Evolutionary conservation across 2,113 vertebrate genomes (phyloP).

Genomic region (Hystrix brachyura): DNA sequence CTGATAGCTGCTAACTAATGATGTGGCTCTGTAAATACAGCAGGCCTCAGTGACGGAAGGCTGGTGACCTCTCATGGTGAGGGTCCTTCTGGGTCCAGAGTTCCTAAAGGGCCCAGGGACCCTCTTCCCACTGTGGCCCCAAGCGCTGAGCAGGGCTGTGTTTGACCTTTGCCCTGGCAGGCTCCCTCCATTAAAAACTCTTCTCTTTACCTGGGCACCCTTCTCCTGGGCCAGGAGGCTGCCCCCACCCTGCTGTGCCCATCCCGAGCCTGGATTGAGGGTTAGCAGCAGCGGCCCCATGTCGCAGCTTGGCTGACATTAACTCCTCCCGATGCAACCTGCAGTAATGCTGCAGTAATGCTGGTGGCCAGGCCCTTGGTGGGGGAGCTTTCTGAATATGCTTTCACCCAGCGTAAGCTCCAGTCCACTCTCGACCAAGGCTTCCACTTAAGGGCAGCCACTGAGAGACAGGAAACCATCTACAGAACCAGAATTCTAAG

Average conservation of each 20-base stretch:
- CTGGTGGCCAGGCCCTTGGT: not conserved
- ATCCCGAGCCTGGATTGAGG: not conserved
- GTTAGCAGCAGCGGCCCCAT: rapidly evolving
- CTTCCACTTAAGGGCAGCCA: not conserved
- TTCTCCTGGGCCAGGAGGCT: not conserved
- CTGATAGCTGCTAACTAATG: not conserved
- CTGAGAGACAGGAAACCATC: not conserved
- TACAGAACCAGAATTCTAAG: not conserved
- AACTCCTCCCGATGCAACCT: not conserved
- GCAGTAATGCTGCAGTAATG: not conserved
- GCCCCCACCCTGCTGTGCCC: not conserved
- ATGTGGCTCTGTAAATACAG: not conserved
- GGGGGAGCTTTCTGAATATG: not conserved
- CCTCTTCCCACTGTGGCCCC: not conserved
- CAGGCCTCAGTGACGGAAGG: not conserved
- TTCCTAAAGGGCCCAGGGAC: not conserved
- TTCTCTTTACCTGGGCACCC: not conserved
- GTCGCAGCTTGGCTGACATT: not conserved
- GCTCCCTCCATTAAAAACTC: not conserved
- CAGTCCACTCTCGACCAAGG: not conserved
- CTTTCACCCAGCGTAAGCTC: not conserved
- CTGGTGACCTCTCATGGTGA: not conserved
- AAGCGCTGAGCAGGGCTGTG: not conserved
- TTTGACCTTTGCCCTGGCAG: not conserved
- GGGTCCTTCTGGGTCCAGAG: not conserved